These are phyloP conservation scores for Diabrotica undecimpunctata DNA, from an alignment of 1,140 invertebrate genomes.

Conservation along the genomic window DNA sequence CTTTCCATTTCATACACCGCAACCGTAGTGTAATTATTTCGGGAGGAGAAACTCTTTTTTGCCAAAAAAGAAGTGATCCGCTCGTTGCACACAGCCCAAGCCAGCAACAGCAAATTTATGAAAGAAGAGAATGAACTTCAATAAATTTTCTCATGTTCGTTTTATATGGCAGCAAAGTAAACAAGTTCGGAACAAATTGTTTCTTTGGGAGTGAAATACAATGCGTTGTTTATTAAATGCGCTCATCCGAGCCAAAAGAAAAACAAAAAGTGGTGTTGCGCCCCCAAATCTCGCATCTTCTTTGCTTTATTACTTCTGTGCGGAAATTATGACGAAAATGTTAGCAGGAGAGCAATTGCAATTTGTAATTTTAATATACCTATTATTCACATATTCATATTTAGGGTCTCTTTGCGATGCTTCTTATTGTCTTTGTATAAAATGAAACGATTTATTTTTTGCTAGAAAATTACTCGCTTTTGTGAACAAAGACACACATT, in stretches of 20 bases:
- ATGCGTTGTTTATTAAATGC: constrained; percentile 1
- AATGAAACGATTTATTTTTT: too few relatives aligned
- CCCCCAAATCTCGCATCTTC: too few relatives aligned
- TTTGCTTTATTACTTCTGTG: too few relatives aligned
- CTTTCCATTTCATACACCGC: background rate
- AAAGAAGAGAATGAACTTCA: background rate
- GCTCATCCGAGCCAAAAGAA: background rate
- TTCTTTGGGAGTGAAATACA: background rate
- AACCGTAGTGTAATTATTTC: constrained; percentile 4
- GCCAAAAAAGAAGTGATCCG: background rate
- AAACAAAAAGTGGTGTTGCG: background rate
- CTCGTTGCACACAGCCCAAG: background rate
- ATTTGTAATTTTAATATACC: too few relatives aligned
- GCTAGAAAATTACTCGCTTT: too few relatives aligned
- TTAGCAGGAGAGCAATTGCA: too few relatives aligned
- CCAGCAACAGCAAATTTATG: background rate
- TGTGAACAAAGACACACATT: too few relatives aligned
- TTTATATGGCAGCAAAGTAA: background rate
- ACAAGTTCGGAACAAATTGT: background rate
- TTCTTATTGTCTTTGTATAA: too few relatives aligned
- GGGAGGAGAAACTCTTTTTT: background rate
- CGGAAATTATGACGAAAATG: too few relatives aligned
- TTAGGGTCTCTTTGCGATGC: too few relatives aligned
- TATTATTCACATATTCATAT: too few relatives aligned
- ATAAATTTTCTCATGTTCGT: background rate